A percentile compares a stretch with the other conserved stretches of the same genome.
Conservation (phyloP, 1,140 invertebrate genomes). For the Drosophila guanche region DNA sequence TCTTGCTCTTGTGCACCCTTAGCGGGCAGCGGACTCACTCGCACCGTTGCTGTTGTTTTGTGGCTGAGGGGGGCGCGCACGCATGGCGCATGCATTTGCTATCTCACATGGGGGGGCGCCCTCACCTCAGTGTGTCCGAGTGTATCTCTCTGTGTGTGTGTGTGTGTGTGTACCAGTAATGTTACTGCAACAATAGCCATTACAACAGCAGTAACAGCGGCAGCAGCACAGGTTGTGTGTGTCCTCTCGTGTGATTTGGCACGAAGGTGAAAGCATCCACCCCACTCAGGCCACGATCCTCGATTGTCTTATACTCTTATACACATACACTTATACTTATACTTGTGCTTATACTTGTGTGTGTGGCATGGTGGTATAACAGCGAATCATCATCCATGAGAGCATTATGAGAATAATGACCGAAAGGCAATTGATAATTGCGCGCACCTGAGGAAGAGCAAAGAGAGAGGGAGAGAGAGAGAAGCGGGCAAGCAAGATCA, state of each 20-base stretch:
- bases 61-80: conserved; percentile 49
- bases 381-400: conserved; percentile 23
- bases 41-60: conserved; percentile 24
- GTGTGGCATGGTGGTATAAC: conserved; percentile 8
- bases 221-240: conserved; percentile 6
- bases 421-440: conserved; percentile 68
- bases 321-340: conserved; percentile 14
- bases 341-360: background rate
- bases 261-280: conserved; percentile 19
- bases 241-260: conserved; percentile 38
- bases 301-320: conserved; percentile 44
- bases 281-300: conserved; percentile 34
- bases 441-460: conserved; percentile 64
- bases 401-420: conserved; percentile 35
- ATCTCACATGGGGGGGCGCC: conserved; percentile 55
- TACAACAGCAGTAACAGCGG: conserved; percentile 53
- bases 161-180: conserved; percentile 68
- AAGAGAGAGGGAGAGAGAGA: conserved; percentile 15
- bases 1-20: conserved; percentile 52
- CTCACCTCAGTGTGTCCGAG: conserved; percentile 14
- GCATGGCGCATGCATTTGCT: conserved; percentile 80
- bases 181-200: conserved; percentile 76
- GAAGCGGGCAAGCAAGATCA: conserved; percentile 28
- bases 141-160: conserved; percentile 12
- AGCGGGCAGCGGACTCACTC: conserved; percentile 37